Evolutionary conservation across 2,797 vertebrate genomes (phyloP).

Genomic region (Semotilus atromaculatus): DNA sequence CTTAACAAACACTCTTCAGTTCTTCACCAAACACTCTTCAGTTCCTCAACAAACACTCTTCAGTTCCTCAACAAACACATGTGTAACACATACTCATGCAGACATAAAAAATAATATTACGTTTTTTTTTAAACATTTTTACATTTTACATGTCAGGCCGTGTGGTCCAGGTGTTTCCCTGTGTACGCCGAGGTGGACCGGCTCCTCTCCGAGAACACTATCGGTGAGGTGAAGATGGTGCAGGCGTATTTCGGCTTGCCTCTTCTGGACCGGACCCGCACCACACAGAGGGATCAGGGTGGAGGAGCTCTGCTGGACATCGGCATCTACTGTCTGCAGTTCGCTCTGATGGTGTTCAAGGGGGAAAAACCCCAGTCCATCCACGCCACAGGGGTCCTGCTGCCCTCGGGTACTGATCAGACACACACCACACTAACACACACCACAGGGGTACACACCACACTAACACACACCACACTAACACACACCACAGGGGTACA

Average conservation of each 20-base stretch:
- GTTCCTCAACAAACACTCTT: too few species aligned
- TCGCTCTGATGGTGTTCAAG: constrained; percentile 80
- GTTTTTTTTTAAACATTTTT: too few species aligned
- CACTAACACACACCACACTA: too few species aligned
- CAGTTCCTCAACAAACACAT: too few species aligned
- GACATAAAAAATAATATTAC: too few species aligned
- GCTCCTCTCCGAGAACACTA: constrained; percentile 68
- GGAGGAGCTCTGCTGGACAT: constrained; percentile 80
- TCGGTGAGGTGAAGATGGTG: constrained; percentile 79
- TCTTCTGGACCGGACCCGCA: constrained; percentile 59
- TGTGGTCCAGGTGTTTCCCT: constrained; percentile 84
- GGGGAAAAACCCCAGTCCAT: constrained; percentile 79
- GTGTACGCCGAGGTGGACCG: constrained; percentile 71
- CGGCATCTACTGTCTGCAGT: constrained; percentile 81
- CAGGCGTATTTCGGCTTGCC: constrained; percentile 74
- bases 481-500: too few species aligned
- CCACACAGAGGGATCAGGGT: constrained; percentile 74
- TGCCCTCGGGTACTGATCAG: constrained; percentile 75
- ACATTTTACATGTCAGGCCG: too few species aligned
- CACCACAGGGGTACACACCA: too few species aligned
- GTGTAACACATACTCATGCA: too few species aligned
- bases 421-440: too few species aligned
- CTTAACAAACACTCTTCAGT: too few species aligned
- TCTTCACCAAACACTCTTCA: too few species aligned
- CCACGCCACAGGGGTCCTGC: constrained; percentile 69